These are phyloP conservation scores for Opisthocomus hoazin DNA, from an alignment of 2,113 vertebrate genomes.

Conservation along the genomic window DNA sequence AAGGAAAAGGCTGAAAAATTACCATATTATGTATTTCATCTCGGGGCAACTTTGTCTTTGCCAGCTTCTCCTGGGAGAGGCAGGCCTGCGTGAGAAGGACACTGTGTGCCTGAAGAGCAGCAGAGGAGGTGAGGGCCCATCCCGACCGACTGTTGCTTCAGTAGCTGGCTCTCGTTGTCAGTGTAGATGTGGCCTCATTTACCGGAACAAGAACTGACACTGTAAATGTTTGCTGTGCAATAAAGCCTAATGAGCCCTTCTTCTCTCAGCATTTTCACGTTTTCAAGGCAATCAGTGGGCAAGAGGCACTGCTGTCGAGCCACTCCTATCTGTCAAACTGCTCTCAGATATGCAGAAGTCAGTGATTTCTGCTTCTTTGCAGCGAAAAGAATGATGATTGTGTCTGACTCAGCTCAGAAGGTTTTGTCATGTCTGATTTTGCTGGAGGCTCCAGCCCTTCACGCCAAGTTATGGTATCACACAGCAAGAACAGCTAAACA, in stretches of 20 bases:
- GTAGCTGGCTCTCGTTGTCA: not conserved
- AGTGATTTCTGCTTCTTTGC: not conserved
- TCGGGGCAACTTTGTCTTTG: not conserved
- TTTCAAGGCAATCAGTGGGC: not conserved
- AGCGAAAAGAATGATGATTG: not conserved
- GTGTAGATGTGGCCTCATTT: not conserved
- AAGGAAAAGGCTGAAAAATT: not conserved
- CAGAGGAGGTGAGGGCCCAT: not conserved
- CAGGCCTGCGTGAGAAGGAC: no score
- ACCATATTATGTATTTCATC: not conserved
- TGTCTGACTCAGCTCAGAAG: slow-evolving; percentile 32
- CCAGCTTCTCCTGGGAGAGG: not conserved
- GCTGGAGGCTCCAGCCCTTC: slow-evolving; percentile 19
- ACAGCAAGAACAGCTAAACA: slow-evolving; percentile 29
- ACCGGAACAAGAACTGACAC: not conserved
- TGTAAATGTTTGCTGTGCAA: not conserved
- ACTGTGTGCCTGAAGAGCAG: not conserved
- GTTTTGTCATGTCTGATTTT: slow-evolving; percentile 28
- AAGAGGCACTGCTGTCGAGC: not conserved
- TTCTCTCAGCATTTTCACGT: not conserved
- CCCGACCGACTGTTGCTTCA: not conserved
- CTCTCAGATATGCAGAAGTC: not conserved
- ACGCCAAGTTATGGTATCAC: slow-evolving; percentile 8
- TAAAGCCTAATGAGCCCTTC: not conserved
- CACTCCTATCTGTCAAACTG: not conserved